phyloP scores from a whole-genome alignment of 2,797 vertebrate species.

The Hoplostethus mediterraneus region DNA sequence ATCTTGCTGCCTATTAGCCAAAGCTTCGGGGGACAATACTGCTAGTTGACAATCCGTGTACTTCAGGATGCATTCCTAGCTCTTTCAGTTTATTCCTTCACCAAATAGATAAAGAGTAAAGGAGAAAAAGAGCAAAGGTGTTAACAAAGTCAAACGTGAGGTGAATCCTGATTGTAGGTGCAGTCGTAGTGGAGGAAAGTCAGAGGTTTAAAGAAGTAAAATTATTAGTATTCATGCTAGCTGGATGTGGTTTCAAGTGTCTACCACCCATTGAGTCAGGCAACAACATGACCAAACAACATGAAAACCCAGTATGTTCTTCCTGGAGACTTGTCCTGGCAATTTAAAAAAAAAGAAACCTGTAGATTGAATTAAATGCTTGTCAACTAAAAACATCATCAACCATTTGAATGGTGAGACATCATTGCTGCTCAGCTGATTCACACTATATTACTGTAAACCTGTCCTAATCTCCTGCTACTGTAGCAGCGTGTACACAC shows the following conservation, averaged over 20 bases:
- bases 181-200: too few relatives aligned
- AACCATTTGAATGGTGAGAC: neutral
- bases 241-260: conserved; percentile 46
- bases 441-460: conserved; percentile 14
- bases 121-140: conserved; percentile 20
- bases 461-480: neutral
- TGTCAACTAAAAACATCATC: conserved; percentile 25
- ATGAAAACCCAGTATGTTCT: neutral
- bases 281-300: neutral
- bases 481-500: conserved; percentile 9
- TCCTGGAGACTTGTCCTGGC: neutral
- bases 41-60: conserved; percentile 39
- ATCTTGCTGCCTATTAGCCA: conserved; percentile 76
- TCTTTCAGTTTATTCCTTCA: neutral
- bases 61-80: conserved; percentile 48
- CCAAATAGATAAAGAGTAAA: conserved; percentile 2
- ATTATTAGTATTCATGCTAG: conserved; percentile 52
- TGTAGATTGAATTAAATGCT: conserved; percentile 2
- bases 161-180: conserved; percentile 5
- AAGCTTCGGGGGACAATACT: conserved; percentile 70
- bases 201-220: conserved; percentile 30
- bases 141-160: conserved; percentile 43
- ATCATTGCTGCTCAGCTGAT: neutral
- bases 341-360: neutral
- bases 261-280: neutral